Base-by-base conservation (phyloP, 1,140 invertebrate species). In the Phthorimaea operculella region DNA sequence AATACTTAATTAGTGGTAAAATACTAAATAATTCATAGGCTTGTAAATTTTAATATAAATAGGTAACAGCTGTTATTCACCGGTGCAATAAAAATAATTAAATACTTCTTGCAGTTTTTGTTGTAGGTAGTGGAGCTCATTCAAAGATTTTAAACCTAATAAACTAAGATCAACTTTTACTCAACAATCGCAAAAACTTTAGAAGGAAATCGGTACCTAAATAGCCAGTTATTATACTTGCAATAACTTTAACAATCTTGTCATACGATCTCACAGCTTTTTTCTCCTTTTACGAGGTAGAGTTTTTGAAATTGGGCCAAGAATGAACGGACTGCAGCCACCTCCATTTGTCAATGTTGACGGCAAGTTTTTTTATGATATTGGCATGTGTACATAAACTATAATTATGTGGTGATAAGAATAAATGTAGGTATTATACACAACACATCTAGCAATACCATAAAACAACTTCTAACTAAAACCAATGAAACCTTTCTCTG, bases 231-330 rank as follows among this genome's bases (percentile, higher is more conserved):
- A 28, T 28, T 28, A 28, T 28, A 28, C 21, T 28, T 28, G 21
- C 21, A 28, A 28, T 47, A 17, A 15, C 44, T 47, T 47, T 47
- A 47, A 16, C 15, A 15, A 47, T 47, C 44, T 15, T 15, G 44
- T 17, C 15, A 16, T n/a, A 16, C 4, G 10, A 15, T 47, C 44
- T 15, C 9, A 15, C 15, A 47, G 44, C 15, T 47, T 47, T 47
- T 47, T 15, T 47, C 44, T 47, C n/a, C 2, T 9, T 47, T 28
- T 17, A 1, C 44, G 16, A 1, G 3, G 16, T 16, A 16, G 16
- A 47, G 44, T 17, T 9, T 47, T 47, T 47, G 15, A 47, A 47
- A 47, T 47, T 47, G 15, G 44, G 44, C 44, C 44, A 47, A 47
- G 44, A 47, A 47, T 47, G 44, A 47, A 15, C 9, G 44, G 44